These are phyloP conservation scores for Polyodon spathula DNA, from an alignment of 2,113 vertebrate genomes.

Conservation along the genomic window DNA sequence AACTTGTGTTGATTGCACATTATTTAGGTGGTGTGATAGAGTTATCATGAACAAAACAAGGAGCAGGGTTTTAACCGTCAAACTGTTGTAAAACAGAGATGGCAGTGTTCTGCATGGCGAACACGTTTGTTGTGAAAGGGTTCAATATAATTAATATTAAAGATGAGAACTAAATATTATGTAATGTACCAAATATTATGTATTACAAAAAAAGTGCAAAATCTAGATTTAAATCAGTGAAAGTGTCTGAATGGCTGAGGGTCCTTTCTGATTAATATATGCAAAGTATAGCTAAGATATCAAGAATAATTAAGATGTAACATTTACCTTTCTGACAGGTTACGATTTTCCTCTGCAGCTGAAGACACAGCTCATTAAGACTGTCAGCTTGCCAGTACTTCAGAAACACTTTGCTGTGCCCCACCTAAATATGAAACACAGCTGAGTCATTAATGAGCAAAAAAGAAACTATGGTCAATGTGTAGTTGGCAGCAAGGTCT, in stretches of 20 bases:
- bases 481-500: not conserved
- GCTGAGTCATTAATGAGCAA: constrained; percentile 22
- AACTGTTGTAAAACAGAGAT: no score
- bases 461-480: not conserved
- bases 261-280: not conserved
- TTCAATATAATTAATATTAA: no score
- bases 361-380: constrained; percentile 78
- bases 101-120: no score
- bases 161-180: no score
- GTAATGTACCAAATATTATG: no score
- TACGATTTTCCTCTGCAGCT: constrained; percentile 78
- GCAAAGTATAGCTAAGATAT: constrained; percentile 12
- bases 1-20: no score
- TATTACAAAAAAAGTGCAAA: not conserved
- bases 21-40: no score
- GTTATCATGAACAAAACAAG: no score
- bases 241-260: not conserved
- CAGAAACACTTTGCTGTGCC: constrained; percentile 80
- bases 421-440: constrained; percentile 60
- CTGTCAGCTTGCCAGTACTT: constrained; percentile 90
- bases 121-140: no score
- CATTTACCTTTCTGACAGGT: constrained; percentile 88
- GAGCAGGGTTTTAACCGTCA: no score
- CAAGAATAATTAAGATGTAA: not conserved
- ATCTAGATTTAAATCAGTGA: not conserved